Percentiles rank a stretch among this genome's conserved stretches.
These are phyloP conservation scores for Heteractis magnifica DNA, from an alignment of 92 coral and sea anemone species.

Conservation along the genomic window DNA sequence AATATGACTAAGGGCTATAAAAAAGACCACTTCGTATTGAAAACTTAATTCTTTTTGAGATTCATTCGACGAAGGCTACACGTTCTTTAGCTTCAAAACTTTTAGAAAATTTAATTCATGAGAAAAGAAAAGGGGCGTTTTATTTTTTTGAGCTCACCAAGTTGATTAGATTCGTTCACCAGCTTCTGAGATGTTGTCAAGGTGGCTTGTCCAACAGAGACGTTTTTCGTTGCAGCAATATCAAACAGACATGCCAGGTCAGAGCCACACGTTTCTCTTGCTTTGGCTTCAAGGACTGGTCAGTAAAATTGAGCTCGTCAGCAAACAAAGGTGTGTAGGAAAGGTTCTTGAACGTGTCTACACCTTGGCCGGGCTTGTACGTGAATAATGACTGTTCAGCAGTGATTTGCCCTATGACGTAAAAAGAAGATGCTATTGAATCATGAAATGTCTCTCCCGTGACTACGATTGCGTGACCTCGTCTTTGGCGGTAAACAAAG, in stretches of 20 bases:
- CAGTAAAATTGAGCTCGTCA: slow-evolving; percentile 34
- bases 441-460: slow-evolving; percentile 5
- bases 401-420: slow-evolving; percentile 40
- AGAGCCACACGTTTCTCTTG: slow-evolving; percentile 34
- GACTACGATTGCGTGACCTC: neutral
- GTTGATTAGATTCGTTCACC: slow-evolving; percentile 42
- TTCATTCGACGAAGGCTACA: too few relatives aligned
- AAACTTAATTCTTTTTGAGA: too few relatives aligned
- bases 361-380: slow-evolving; percentile 24
- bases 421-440: neutral
- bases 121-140: neutral
- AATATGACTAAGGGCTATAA: neutral
- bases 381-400: slow-evolving; percentile 32
- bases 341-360: slow-evolving; percentile 13
- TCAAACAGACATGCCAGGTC: slow-evolving; percentile 57
- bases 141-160: slow-evolving; percentile 32
- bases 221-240: slow-evolving; percentile 50
- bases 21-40: too few relatives aligned
- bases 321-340: slow-evolving; percentile 50
- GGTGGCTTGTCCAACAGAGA: slow-evolving; percentile 57
- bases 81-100: neutral
- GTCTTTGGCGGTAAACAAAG: neutral
- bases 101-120: neutral
- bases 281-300: slow-evolving; percentile 19
- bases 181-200: slow-evolving; percentile 24